phyloP scores from a whole-genome alignment of 2,797 vertebrate species.

The Eulemur rubriventer region DNA sequence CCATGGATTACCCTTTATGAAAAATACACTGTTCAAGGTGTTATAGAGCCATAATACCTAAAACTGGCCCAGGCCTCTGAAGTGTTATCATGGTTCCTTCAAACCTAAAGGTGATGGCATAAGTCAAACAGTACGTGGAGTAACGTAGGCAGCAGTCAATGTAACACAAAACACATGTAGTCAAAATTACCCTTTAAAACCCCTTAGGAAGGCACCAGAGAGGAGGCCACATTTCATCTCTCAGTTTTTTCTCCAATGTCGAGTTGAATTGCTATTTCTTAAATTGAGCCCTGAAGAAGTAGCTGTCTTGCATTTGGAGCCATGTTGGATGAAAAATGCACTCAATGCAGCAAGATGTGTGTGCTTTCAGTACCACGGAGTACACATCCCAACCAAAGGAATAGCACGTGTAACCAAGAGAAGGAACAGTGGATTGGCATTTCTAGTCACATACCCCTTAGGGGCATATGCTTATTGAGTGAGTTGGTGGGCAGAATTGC shows the following conservation, averaged over 20 bases:
- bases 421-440: neutral
- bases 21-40: neutral
- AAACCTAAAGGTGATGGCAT: neutral
- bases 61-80: neutral
- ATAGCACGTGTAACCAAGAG: rapidly evolving
- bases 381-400: neutral
- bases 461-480: neutral
- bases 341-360: neutral
- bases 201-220: neutral
- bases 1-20: neutral
- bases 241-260: neutral
- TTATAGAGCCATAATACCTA: neutral
- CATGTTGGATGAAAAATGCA: neutral
- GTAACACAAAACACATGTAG: neutral
- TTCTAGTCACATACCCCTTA: neutral
- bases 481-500: neutral
- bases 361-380: neutral
- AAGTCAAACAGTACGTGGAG: neutral
- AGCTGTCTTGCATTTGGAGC: neutral
- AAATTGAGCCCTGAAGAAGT: neutral
- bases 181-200: neutral
- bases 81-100: neutral
- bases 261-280: neutral
- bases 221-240: neutral
- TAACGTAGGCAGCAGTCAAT: neutral